phyloP scores from a whole-genome alignment of 2,888 invertebrate genomes.

The Parthenolecanium corni region DNA sequence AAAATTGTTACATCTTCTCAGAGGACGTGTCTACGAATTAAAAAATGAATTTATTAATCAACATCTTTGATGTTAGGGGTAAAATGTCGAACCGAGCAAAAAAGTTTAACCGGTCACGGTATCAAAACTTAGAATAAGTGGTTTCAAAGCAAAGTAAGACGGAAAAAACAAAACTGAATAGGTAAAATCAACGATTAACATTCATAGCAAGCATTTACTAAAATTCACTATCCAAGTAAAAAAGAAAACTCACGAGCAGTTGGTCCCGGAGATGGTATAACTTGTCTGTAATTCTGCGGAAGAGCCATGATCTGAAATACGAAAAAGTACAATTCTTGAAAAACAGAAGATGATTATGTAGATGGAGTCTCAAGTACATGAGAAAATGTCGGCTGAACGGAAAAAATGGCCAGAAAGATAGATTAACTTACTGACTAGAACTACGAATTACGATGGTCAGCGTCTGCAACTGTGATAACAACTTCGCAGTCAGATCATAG shows the following conservation, averaged over 20 bases:
- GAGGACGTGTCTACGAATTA: not conserved
- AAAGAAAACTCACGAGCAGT: conserved; percentile 55
- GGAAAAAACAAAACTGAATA: conserved; percentile 38
- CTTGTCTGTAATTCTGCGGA: conserved; percentile 73
- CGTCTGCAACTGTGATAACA: too few relatives aligned
- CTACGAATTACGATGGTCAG: too few relatives aligned
- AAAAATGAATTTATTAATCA: not conserved
- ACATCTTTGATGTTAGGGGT: too few relatives aligned
- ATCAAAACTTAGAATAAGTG: not conserved
- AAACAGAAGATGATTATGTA: too few relatives aligned
- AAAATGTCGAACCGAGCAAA: too few relatives aligned
- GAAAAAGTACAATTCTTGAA: not conserved
- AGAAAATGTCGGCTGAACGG: too few relatives aligned
- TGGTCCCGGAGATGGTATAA: conserved; percentile 59
- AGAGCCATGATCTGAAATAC: conserved; percentile 56
- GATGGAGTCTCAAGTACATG: too few relatives aligned
- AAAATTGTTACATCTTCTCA: not conserved
- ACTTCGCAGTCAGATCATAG: too few relatives aligned
- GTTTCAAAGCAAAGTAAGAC: conserved; percentile 33
- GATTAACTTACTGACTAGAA: too few relatives aligned
- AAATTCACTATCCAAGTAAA: not conserved
- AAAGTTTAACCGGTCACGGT: not conserved
- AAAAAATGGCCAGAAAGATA: too few relatives aligned
- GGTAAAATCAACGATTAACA: not conserved
- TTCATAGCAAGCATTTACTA: not conserved